These are phyloP conservation scores for Laterallus jamaicensis DNA, from an alignment of 2,113 vertebrate genomes.

Conservation along the genomic window DNA sequence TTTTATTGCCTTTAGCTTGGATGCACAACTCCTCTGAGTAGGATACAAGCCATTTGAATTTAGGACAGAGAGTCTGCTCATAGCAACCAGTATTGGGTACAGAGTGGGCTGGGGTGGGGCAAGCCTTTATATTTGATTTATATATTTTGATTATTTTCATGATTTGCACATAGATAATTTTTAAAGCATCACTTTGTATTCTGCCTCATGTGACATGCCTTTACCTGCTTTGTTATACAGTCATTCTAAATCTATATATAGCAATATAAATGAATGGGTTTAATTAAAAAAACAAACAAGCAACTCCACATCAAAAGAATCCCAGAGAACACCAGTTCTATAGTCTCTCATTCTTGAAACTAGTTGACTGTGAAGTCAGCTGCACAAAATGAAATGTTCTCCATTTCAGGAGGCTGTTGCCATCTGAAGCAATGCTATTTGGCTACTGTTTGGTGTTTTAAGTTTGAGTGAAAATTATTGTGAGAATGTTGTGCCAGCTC, in stretches of 20 bases:
- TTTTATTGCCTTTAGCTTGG: background rate
- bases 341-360: background rate
- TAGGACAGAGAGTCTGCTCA: background rate
- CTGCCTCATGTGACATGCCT: background rate
- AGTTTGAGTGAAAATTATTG: background rate
- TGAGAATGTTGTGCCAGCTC: background rate
- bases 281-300: background rate
- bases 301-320: background rate
- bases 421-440: background rate
- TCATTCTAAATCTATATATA: background rate
- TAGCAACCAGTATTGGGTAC: background rate
- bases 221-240: background rate
- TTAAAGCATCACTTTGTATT: background rate
- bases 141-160: background rate
- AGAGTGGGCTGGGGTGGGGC: background rate
- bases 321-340: background rate
- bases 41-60: background rate
- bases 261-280: background rate
- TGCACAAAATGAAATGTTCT: background rate
- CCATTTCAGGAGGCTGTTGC: background rate
- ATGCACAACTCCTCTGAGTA: background rate
- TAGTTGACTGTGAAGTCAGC: background rate
- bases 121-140: background rate
- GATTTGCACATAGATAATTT: background rate
- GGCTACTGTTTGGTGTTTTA: background rate